Percentiles rank a stretch among this genome's conserved stretches.
Evolutionary conservation across 2,888 invertebrate genomes (phyloP).

Genomic region (Bruchidius siliquastri): DNA sequence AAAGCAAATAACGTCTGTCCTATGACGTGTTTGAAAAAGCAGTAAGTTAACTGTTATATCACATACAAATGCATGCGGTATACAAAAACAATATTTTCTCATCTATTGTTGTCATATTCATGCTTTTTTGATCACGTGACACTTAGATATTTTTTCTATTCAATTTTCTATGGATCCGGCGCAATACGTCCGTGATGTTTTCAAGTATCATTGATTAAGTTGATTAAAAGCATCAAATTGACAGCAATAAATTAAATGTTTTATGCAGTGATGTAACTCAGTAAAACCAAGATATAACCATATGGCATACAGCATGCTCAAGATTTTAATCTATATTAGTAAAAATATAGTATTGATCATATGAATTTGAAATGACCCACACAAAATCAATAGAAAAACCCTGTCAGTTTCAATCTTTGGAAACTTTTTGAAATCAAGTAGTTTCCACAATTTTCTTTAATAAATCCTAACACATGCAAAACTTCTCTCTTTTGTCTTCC

Average conservation of each 20-base stretch:
- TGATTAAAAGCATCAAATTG: not conserved
- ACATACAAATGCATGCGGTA: slow-evolving; percentile 11
- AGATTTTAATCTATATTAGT: too few relatives aligned
- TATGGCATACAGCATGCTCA: too few relatives aligned
- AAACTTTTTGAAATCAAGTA: too few relatives aligned
- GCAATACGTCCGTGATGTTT: not conserved
- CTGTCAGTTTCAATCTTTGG: too few relatives aligned
- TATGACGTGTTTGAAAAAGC: slow-evolving; percentile 97
- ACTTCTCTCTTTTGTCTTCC: too few relatives aligned
- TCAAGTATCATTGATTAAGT: not conserved
- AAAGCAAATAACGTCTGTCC: slow-evolving; percentile 99
- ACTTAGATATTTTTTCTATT: not conserved
- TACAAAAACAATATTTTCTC: not conserved
- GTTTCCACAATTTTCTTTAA: too few relatives aligned
- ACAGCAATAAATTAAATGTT: not conserved
- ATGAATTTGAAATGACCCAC: too few relatives aligned
- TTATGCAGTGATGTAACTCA: not conserved
- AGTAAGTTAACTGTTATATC: slow-evolving; percentile 69
- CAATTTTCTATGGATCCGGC: not conserved
- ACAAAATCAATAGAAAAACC: too few relatives aligned
- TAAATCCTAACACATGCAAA: too few relatives aligned
- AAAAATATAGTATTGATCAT: too few relatives aligned
- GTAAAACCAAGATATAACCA: not conserved
- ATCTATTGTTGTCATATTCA: not conserved
- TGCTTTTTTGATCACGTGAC: not conserved